phyloP scores from a whole-genome alignment of 2,797 vertebrate genomes.

The Sebastes alutus region DNA sequence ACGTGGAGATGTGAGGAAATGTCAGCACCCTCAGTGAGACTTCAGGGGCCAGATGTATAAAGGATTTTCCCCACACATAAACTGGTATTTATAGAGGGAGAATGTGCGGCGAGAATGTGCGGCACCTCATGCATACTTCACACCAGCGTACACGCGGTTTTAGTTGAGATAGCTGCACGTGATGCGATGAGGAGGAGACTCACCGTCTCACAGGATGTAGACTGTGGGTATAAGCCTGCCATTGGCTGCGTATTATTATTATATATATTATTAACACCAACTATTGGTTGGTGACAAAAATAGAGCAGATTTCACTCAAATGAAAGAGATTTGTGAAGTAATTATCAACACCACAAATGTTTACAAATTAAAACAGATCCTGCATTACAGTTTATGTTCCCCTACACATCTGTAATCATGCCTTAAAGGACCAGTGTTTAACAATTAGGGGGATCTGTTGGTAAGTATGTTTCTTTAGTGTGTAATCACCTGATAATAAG shows the following conservation, averaged over 20 bases:
- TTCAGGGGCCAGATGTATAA: not conserved
- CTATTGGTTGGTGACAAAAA: no score
- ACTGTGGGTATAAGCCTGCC: not conserved
- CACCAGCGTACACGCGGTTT: not conserved
- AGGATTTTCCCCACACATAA: not conserved
- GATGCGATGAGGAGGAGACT: not conserved
- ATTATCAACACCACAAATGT: no score
- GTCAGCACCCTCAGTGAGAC: not conserved
- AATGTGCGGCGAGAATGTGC: not conserved
- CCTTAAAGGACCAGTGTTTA: no score
- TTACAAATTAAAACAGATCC: no score
- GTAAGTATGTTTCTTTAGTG: no score
- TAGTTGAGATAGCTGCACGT: not conserved
- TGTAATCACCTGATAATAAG: no score
- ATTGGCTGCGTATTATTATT: not conserved
- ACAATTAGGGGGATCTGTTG: no score
- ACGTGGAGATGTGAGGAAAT: constrained; percentile 6
- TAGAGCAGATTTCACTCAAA: no score
- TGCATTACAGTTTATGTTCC: no score
- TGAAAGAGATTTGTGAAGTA: no score
- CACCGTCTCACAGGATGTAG: not conserved
- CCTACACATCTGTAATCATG: no score
- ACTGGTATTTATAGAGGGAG: not conserved
- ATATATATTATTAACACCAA: no score
- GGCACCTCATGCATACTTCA: not conserved